phyloP scores from a whole-genome alignment of 2,113 vertebrate species.

The Rhineura floridana region DNA sequence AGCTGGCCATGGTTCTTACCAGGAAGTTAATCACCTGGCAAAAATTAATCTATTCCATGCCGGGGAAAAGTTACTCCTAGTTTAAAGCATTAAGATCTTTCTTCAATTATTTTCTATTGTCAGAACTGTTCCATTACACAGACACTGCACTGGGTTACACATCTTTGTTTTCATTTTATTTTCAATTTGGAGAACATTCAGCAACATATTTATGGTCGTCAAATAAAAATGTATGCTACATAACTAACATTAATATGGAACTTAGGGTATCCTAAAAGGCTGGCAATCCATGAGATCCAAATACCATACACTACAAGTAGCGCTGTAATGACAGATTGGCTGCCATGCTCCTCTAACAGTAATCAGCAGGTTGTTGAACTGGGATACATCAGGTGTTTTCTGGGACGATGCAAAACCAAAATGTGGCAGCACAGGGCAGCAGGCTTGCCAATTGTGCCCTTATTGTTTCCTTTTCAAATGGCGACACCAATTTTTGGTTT shows the following conservation, averaged over 20 bases:
- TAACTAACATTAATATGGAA: not conserved
- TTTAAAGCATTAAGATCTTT: not conserved
- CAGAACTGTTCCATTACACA: slow-evolving; percentile 3
- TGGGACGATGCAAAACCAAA: not conserved
- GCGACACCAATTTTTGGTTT: not conserved
- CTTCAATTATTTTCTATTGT: slow-evolving; percentile 4
- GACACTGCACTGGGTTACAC: not conserved
- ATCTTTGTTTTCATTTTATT: not conserved
- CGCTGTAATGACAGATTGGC: not conserved
- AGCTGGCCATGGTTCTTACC: slow-evolving; percentile 16
- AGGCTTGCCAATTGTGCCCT: not conserved
- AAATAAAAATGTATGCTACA: not conserved
- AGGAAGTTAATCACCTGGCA: not conserved
- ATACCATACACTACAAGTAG: not conserved
- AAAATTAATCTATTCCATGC: slow-evolving; percentile 4
- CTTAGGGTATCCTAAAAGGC: not conserved
- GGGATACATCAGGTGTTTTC: not conserved
- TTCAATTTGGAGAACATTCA: slow-evolving; percentile 1
- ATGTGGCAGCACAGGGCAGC: no score
- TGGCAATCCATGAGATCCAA: not conserved
- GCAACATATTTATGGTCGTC: not conserved
- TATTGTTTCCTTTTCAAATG: slow-evolving; percentile 1
- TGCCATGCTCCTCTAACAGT: not conserved
- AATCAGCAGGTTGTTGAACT: not conserved
- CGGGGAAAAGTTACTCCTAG: slow-evolving; percentile 2